Conservation (phyloP, 2,113 vertebrate genomes). For the Smithornis capensis region DNA sequence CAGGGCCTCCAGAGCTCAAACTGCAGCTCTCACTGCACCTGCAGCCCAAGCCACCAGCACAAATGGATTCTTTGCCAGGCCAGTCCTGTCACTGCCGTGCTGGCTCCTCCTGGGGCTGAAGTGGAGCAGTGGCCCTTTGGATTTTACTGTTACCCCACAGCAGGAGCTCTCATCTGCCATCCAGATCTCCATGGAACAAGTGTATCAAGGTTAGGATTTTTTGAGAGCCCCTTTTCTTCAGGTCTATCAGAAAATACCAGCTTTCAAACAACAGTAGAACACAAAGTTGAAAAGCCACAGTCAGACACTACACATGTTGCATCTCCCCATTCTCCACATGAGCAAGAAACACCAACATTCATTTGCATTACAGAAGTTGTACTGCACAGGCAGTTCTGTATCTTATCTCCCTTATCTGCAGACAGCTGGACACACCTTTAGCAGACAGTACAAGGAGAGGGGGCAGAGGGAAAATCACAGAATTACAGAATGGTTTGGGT, state of each 20-base stretch:
- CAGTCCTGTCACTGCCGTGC: accelerated
- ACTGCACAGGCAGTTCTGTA: neutral
- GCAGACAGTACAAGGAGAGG: neutral
- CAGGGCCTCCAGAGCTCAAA: neutral
- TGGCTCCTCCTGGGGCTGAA: neutral
- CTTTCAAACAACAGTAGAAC: neutral
- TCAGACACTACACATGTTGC: neutral
- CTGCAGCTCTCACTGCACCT: neutral
- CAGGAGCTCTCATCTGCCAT: neutral
- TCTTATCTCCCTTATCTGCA: neutral
- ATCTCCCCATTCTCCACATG: neutral
- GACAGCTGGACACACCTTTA: neutral
- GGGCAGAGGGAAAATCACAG: neutral
- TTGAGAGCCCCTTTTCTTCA: neutral
- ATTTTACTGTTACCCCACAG: neutral
- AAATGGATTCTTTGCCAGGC: neutral
- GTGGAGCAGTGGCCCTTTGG: neutral
- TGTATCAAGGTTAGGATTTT: neutral
- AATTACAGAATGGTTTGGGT: neutral
- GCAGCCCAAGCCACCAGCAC: neutral
- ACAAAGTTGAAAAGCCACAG: neutral
- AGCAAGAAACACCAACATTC: neutral
- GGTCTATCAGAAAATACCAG: neutral
- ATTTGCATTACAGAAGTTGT: neutral
- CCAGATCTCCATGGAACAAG: neutral